A percentile compares a stretch with the other conserved stretches of the same genome.
Conservation (phyloP, 1,140 invertebrate species). For the Saccostrea glomerata region DNA sequence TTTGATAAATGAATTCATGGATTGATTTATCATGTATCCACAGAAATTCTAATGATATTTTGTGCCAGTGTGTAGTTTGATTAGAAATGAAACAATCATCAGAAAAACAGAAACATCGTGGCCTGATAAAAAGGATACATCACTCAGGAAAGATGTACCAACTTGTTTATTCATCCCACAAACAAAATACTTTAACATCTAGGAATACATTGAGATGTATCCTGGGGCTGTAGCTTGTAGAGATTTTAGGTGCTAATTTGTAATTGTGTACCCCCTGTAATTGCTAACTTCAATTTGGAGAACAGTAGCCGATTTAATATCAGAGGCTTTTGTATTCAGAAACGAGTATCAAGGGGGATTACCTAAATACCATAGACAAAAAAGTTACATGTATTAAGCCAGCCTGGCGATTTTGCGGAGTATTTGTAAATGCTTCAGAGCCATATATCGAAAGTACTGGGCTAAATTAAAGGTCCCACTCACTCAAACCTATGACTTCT, state of each 20-base stretch:
- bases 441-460: conserved; percentile 18
- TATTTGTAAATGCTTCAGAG: conserved; percentile 31
- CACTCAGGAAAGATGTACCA: not conserved
- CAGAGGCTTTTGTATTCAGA: conserved; percentile 30
- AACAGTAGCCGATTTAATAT: conserved; percentile 34
- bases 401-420: conserved; percentile 16
- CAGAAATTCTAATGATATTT: conserved; percentile 14
- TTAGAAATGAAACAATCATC: not conserved
- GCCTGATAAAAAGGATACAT: not conserved
- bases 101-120: not conserved
- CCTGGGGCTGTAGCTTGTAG: not conserved
- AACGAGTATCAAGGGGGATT: conserved; percentile 23
- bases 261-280: conserved; percentile 4
- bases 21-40: conserved; percentile 26
- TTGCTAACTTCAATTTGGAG: conserved; percentile 38
- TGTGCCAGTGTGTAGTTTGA: conserved; percentile 29
- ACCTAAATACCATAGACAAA: conserved; percentile 34
- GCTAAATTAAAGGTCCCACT: conserved; percentile 22
- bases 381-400: conserved; percentile 36
- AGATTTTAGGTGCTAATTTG: conserved; percentile 24
- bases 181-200: not conserved
- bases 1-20: conserved; percentile 36
- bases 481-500: conserved; percentile 4
- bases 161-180: not conserved
- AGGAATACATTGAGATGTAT: conserved; percentile 5